These are phyloP conservation scores for Pristionchus mayeri DNA, from an alignment of 2,888 invertebrate genomes.

Conservation along the genomic window DNA sequence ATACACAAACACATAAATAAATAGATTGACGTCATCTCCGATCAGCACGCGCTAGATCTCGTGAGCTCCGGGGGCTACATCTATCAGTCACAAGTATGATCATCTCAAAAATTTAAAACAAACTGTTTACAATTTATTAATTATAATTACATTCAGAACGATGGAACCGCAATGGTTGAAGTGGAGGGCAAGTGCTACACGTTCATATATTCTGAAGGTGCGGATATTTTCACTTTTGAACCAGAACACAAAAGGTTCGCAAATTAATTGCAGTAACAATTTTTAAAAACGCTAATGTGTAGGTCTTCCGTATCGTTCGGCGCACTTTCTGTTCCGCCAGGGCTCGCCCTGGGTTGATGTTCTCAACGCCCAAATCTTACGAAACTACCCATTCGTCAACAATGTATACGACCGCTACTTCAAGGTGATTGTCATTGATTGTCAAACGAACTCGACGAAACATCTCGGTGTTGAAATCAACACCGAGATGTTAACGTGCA, in stretches of 20 bases:
- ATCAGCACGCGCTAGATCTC: neutral
- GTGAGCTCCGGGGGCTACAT: conserved; percentile 2
- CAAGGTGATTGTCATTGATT: no score
- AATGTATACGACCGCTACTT: neutral
- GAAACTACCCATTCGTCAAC: neutral
- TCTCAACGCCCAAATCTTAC: neutral
- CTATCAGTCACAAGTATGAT: conserved; percentile 5
- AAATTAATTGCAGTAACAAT: no score
- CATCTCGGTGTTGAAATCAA: no score
- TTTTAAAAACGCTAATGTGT: no score
- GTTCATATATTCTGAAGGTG: neutral
- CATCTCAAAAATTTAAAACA: no score
- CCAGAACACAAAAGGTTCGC: no score
- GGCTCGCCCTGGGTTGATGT: neutral
- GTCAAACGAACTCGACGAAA: no score
- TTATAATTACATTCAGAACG: neutral
- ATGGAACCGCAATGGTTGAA: neutral
- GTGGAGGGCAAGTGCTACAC: conserved; percentile 5
- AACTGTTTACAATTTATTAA: no score
- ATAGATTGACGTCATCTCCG: neutral
- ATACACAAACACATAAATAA: no score
- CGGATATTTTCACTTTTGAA: no score
- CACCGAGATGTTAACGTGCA: no score
- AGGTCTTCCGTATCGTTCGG: neutral
- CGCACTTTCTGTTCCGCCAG: neutral